Evolutionary conservation across 2,113 vertebrate genomes (phyloP), one percentile per base, ranked within the genome.

Genomic region (Scatophagus argus): DNA sequence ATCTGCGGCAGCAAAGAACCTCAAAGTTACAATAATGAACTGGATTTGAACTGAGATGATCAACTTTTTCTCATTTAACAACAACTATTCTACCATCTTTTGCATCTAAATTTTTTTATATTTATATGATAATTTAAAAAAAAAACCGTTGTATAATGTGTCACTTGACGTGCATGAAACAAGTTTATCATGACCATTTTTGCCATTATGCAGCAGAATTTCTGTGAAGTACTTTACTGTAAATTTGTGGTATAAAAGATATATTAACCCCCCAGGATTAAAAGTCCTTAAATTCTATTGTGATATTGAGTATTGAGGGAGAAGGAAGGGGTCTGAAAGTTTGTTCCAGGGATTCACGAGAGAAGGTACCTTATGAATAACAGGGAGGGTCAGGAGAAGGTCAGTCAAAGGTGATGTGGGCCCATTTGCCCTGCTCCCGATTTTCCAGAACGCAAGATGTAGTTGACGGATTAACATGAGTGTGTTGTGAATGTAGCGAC

Each of bases 361-460:
- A 47, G 13, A 11, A 49, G 12, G 41, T 25, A 59, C 44, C 62
- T 56, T 47, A 7, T 47, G 49, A 77, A 17, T 59, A 47, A 29
- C 6, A 3, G 10, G 46, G 39, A 46, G 39, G 25, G 29, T 3
- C 9, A 1, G 27, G 5, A n/a, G 27, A 52, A 27, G 67, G 70
- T 77, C 71, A 70, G 55, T 43, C 70, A 67, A 47, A 82, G 63
- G 67, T 71, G 68, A 60, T n/a, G 17, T 19, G 12, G 10, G 44
- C 55, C 41, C 63, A 31, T 41, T 49, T 19, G 12, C 41, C 46
- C 9, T 8, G 46, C 55, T 31, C 52, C 32, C 23, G 52, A 72
- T 38, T 81, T n/a, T 81, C 11, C 1, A 65, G 36, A 32, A 73
- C 31, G 43, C 41, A 12, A 59, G 44, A 72, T 47, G 62, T 21